These are phyloP conservation scores for Noctua janthina DNA, from an alignment of 2,888 invertebrate species.

Conservation along the genomic window DNA sequence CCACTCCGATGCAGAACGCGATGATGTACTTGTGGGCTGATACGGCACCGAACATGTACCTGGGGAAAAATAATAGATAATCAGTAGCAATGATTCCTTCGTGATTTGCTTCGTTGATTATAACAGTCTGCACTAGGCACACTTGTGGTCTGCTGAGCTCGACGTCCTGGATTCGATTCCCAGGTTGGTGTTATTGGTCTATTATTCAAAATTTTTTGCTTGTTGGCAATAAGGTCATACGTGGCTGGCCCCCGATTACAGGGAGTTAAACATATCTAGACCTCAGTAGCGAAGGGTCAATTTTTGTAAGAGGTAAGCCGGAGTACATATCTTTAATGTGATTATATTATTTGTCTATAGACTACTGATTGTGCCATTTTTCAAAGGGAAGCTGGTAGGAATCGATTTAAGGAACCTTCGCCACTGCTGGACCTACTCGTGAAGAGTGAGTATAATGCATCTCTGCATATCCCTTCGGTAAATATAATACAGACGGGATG, in stretches of 20 bases:
- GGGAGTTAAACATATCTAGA: too few species aligned
- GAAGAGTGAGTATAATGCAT: background rate
- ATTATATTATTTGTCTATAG: too few species aligned
- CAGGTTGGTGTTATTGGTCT: background rate
- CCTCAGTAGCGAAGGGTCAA: too few species aligned
- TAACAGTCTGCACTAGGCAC: background rate
- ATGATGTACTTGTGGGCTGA: constrained; percentile 96
- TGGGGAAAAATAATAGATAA: constrained; percentile 60
- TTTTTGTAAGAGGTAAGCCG: too few species aligned
- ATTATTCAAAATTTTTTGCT: background rate
- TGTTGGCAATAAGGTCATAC: too few species aligned
- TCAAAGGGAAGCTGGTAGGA: too few species aligned
- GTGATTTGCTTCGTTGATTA: background rate
- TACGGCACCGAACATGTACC: constrained; percentile 96
- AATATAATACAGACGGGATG: background rate
- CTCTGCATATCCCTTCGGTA: background rate
- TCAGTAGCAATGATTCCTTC: background rate
- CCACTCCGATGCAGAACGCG: constrained; percentile 96
- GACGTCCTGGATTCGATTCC: background rate
- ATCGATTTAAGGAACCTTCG: too few species aligned
- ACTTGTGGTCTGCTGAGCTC: background rate
- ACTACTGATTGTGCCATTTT: too few species aligned
- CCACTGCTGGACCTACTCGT: too few species aligned
- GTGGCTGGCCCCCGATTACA: too few species aligned
- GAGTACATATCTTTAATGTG: too few species aligned